A percentile compares a stretch with the other conserved stretches of the same genome.
Conservation (phyloP, 2,113 vertebrate species). For the Otus sunia region DNA sequence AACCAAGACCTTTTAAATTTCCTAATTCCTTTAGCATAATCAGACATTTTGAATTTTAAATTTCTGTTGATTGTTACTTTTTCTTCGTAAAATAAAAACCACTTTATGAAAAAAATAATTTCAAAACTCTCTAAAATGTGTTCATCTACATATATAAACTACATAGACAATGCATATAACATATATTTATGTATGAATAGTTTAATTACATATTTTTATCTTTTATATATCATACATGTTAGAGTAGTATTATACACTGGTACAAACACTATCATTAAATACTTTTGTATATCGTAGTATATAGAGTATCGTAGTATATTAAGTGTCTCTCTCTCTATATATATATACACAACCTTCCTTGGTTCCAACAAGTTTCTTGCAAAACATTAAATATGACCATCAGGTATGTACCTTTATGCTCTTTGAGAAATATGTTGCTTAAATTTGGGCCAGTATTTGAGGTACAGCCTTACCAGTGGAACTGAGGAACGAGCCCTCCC, state of each 20-base stretch:
- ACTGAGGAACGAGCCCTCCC: background rate
- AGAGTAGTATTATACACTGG: no score
- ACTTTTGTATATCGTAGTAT: no score
- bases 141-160: background rate
- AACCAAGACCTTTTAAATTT: background rate
- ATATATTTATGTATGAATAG: no score
- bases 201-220: background rate
- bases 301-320: background rate
- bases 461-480: no score
- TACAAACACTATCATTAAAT: background rate
- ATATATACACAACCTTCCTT: background rate
- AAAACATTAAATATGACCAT: no score
- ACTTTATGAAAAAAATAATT: background rate
- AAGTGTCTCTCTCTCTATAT: background rate
- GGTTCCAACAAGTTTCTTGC: background rate
- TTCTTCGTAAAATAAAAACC: background rate
- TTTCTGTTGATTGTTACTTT: background rate
- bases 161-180: background rate
- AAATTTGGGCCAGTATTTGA: background rate
- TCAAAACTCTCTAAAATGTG: background rate
- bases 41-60: background rate
- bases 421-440: background rate
- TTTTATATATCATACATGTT: no score
- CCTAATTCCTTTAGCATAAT: background rate
- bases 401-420: accelerated